Evolutionary conservation across 2,113 vertebrate genomes (phyloP), one percentile per base, ranked within the genome.

Genomic region (Lichenostomus cassidix): DNA sequence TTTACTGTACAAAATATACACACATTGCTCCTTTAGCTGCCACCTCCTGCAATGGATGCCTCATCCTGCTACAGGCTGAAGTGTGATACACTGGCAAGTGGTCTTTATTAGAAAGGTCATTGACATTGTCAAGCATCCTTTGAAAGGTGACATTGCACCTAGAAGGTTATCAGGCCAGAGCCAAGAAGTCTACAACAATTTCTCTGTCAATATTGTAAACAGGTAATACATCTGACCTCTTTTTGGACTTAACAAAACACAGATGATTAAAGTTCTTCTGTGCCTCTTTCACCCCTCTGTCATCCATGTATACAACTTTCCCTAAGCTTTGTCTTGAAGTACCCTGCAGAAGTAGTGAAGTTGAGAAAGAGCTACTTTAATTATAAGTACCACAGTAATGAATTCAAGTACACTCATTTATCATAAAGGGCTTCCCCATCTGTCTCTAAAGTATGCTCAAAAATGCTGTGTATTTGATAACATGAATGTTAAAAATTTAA

Each of bases 381-480:
- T 98, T 98, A 95, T 89, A 97, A 98, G 97, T 96, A 97, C 95
- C 95, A 83, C 90, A 95, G 96, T 98, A 98, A 98, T 96, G 97
- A 97, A 98, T 97, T 98, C 98, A 98, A 98, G 98, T 98, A 97
- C 95, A 97, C 97, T 98, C 96, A 91, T 98, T 98, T 98, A 97
- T 98, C 97, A 97, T 97, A 98, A 97, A 98, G 96, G 97, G 96
- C 96, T 98, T 98, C 95, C 96, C 97, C 96, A 98, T 98, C 97
- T 98, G 97, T 97, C 96, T 98, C 97, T 97, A 98, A 98, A 98
- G 98, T 96, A 97, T 96, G 97, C 97, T 98, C 96, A 94, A 96
- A 97, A 98, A 97, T 89, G 84, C 68, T 94, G 92, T 94, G 67
- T 98, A 97, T 98, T 98, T 98, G 96, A 95, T 98, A 98, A 98